Percentiles rank a stretch among this genome's conserved stretches.
These are phyloP conservation scores for Anguilla rostrata DNA, from an alignment of 2,113 vertebrate species.

Conservation along the genomic window DNA sequence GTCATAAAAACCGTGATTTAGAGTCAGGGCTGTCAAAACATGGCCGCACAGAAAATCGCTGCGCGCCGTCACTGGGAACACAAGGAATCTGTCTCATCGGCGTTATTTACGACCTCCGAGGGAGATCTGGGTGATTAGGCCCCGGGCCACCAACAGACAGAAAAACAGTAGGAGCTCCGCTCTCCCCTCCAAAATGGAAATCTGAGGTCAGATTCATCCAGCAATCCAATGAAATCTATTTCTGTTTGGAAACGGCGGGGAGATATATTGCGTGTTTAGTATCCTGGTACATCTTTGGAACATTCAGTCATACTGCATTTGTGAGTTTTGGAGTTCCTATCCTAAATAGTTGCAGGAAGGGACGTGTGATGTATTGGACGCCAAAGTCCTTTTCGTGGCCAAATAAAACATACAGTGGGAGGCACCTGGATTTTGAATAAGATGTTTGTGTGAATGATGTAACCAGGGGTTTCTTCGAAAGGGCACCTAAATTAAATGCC, in stretches of 20 bases:
- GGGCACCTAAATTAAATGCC: constrained; percentile 12
- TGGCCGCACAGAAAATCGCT: constrained; percentile 60
- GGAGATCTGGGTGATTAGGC: constrained; percentile 79
- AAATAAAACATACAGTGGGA: constrained; percentile 86
- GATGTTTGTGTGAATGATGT: constrained; percentile 84
- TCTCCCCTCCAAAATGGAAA: constrained; percentile 75
- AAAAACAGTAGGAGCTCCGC: constrained; percentile 84
- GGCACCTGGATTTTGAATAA: constrained; percentile 78
- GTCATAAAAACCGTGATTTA: constrained; percentile 86
- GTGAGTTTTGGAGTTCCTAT: constrained; percentile 85
- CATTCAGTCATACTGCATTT: constrained; percentile 79
- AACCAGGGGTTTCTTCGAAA: constrained; percentile 50
- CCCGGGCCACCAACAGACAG: constrained; percentile 85
- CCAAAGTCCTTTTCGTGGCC: constrained; percentile 65
- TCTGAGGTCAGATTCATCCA: constrained; percentile 82
- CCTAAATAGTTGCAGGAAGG: constrained; percentile 81
- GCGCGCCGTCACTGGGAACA: constrained; percentile 70
- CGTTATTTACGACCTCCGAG: constrained; percentile 84
- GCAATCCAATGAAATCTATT: constrained; percentile 82
- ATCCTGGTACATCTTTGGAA: constrained; percentile 70
- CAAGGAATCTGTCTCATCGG: constrained; percentile 81
- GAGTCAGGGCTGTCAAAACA: constrained; percentile 83
- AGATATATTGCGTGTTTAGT: constrained; percentile 81
- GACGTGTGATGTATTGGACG: constrained; percentile 80
- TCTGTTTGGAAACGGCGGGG: constrained; percentile 74